A percentile compares a stretch with the other conserved stretches of the same genome.
These are phyloP conservation scores for Steinernema khuongi DNA, from an alignment of 1,140 invertebrate species.

Conservation along the genomic window DNA sequence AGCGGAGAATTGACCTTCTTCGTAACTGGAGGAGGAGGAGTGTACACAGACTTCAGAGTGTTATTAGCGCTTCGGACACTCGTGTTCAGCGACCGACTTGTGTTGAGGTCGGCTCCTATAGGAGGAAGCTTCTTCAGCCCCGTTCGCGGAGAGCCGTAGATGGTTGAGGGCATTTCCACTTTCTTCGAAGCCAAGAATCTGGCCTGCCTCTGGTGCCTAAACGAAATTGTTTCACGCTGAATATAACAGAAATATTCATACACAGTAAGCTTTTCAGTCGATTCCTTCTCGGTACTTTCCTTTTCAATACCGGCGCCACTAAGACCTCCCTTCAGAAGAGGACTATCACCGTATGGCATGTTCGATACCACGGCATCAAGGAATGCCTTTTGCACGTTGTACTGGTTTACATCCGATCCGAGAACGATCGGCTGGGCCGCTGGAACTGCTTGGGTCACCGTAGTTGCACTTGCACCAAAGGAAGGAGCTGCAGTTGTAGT, in stretches of 20 bases:
- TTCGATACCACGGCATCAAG: slow-evolving; percentile 24
- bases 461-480: slow-evolving; percentile 2
- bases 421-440: slow-evolving; percentile 18
- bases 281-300: slow-evolving; percentile 24
- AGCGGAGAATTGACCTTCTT: not conserved
- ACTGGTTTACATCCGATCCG: slow-evolving; percentile 10
- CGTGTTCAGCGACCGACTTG: not conserved
- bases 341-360: slow-evolving; percentile 35
- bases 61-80: not conserved
- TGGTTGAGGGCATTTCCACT: not conserved
- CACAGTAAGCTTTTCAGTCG: not conserved
- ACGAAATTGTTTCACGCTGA: not conserved
- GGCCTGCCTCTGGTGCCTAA: slow-evolving; percentile 11
- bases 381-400: slow-evolving; percentile 28
- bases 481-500: not conserved
- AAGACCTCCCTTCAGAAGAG: slow-evolving; percentile 26
- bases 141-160: not conserved
- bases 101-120: not conserved
- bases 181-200: slow-evolving; percentile 28
- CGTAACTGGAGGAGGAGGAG: not conserved
- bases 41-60: not conserved
- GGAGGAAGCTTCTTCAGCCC: not conserved
- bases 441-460: not conserved
- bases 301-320: slow-evolving; percentile 22
- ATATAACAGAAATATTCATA: slow-evolving; percentile 3